Percentiles rank a stretch among this genome's conserved stretches.
Evolutionary conservation across 2,888 invertebrate species (phyloP).

Genomic region (Plagodis pulveraria): DNA sequence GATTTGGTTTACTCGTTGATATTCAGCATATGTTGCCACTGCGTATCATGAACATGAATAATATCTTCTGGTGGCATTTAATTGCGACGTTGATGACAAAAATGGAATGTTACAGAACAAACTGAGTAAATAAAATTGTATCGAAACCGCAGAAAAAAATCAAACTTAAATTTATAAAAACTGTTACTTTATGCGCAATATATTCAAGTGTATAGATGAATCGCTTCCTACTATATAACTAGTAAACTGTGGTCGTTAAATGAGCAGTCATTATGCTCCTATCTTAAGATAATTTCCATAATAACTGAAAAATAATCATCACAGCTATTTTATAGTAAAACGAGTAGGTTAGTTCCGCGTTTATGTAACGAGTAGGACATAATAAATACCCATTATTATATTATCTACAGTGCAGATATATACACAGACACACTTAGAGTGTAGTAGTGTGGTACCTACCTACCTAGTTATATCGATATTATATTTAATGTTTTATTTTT

Average conservation of each 20-base stretch:
- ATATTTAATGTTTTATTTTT: too few relatives aligned
- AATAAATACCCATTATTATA: too few relatives aligned
- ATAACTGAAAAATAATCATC: background rate
- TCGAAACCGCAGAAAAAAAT: conserved; percentile 4
- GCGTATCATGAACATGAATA: conserved; percentile 17
- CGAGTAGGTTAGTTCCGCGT: background rate
- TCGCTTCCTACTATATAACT: background rate
- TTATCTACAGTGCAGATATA: too few relatives aligned
- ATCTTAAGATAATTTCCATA: background rate
- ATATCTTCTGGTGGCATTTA: conserved; percentile 14
- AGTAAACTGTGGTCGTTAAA: too few relatives aligned
- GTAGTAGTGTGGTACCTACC: too few relatives aligned
- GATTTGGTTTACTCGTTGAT: conserved; percentile 16
- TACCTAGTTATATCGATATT: too few relatives aligned
- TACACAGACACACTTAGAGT: too few relatives aligned
- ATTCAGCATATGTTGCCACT: conserved; percentile 2
- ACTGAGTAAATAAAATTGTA: conserved; percentile 33
- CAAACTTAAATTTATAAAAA: conserved; percentile 1
- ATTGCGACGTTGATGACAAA: conserved; percentile 27
- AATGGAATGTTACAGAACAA: conserved; percentile 31
- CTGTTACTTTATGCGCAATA: conserved; percentile 6
- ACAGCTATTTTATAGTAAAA: background rate
- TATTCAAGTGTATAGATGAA: background rate
- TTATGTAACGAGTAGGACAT: background rate
- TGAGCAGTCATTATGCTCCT: background rate